A percentile compares a stretch with the other conserved stretches of the same genome.
These are phyloP conservation scores for Xestia sexstrigata DNA, from an alignment of 2,888 invertebrate genomes.

Conservation along the genomic window DNA sequence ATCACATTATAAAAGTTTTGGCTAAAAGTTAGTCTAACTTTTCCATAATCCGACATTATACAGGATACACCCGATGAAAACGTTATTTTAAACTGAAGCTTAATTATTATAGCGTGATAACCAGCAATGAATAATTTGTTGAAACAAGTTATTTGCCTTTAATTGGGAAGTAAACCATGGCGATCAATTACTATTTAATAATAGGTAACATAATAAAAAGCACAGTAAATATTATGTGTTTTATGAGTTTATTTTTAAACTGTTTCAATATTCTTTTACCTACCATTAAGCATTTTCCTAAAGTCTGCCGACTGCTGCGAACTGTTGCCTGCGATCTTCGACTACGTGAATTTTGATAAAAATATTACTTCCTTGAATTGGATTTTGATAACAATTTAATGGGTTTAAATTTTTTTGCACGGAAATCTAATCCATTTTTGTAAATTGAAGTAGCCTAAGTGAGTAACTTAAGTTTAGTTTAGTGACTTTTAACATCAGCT, in stretches of 20 bases:
- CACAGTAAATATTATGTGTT: background rate
- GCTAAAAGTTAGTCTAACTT: background rate
- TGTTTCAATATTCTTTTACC: background rate
- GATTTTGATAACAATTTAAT: too few relatives aligned
- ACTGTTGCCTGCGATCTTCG: too few relatives aligned
- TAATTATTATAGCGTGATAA: slow-evolving; percentile 23
- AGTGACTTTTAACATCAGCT: too few relatives aligned
- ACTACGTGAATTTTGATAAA: too few relatives aligned
- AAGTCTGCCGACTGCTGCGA: background rate
- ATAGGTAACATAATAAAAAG: background rate
- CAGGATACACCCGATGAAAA: background rate
- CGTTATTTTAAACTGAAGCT: background rate
- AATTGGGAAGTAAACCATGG: slow-evolving; percentile 32
- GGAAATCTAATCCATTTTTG: too few relatives aligned
- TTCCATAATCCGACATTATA: too few relatives aligned
- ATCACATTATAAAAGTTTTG: background rate
- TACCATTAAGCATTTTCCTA: background rate
- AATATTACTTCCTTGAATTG: too few relatives aligned
- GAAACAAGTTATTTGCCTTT: slow-evolving; percentile 23
- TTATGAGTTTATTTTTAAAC: slow-evolving; percentile 6
- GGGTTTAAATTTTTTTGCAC: too few relatives aligned
- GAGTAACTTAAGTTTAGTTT: too few relatives aligned
- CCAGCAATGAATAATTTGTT: slow-evolving; percentile 23
- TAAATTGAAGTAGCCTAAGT: too few relatives aligned
- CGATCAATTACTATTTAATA: slow-evolving; percentile 7